Base-by-base conservation (phyloP, 1,140 invertebrate genomes). In the Muscidifurax raptorellus region DNA sequence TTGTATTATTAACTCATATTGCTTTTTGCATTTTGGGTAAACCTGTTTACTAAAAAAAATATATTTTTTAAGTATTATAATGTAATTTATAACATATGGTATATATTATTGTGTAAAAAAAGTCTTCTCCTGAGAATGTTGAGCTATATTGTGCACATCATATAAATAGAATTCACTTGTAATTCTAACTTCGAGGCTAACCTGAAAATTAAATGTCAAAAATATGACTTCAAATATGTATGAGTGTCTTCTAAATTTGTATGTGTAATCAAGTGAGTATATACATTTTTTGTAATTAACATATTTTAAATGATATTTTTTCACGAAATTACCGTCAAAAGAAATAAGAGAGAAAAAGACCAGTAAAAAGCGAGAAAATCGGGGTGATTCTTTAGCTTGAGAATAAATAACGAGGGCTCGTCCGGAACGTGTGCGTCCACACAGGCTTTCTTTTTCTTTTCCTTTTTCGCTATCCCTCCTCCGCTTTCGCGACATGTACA, bases 401-500 rank as follows among this genome's bases (percentile, higher is more conserved):
- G 90, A 89, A 90, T 90, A 90, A 90, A 91, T 90, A 91, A 90
- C 89, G 88, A 88, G 89, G 86, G 87, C 86, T 88, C 87, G 89
- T 88, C 88, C 87, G 89, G 89, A 87, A 88, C 87, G 88, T 87
- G 86, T 86, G 86, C 86, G 87, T 69, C 82, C 87, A 86, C 86
- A 64, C 75, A 47, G 59, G 76, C 32, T 78, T 67, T 80, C 67
- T 84, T 44, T 75, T 32, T 44, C 28, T 78, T 12, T 69, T 74
- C 40, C 9, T 47, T 74, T 44, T 72, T 71, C 66, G 27, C 47
- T n/a, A 22, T 84, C 13, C 40, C 32, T 59, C 52, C 52, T 59
- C 18, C 75, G 40, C 47, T 78, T 80, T 66, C 78, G 66, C 59
- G 64, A 69, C 32, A 47, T 69, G 78, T 47, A 75, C 22, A 44